Conservation (phyloP, 92 coral and sea anemone species). For the Porites divaricata region DNA sequence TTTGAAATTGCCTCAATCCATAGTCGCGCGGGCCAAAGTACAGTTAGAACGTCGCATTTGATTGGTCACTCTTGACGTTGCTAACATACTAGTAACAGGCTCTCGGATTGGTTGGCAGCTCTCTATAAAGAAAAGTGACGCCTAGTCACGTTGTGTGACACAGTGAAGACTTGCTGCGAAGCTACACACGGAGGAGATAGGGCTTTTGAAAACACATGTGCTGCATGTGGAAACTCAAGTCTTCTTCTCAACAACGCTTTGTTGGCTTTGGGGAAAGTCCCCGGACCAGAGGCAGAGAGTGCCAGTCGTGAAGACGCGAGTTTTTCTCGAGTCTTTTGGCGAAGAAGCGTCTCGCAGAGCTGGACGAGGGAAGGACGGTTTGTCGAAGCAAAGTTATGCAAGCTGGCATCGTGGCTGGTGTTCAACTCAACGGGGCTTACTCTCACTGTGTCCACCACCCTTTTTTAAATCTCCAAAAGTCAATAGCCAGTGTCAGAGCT, state of each 20-base stretch:
- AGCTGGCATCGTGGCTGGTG: slow-evolving; percentile 70
- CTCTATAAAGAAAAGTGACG: not conserved
- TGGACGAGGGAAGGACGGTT: slow-evolving; percentile 78
- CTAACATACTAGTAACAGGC: not conserved
- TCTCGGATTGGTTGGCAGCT: slow-evolving; percentile 18
- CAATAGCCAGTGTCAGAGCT: slow-evolving; percentile 64
- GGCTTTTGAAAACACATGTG: slow-evolving; percentile 24
- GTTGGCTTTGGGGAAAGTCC: slow-evolving; percentile 99
- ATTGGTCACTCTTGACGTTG: not conserved
- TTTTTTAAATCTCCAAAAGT: slow-evolving; percentile 95
- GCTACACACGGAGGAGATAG: slow-evolving; percentile 82
- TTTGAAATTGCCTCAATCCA: too few relatives aligned
- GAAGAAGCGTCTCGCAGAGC: slow-evolving; percentile 90
- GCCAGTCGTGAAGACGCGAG: slow-evolving; percentile 91
- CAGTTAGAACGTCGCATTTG: not conserved
- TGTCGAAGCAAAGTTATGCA: slow-evolving; percentile 99
- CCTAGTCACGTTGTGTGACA: slow-evolving; percentile 62
- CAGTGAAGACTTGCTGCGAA: slow-evolving; percentile 99
- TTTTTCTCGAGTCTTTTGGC: slow-evolving; percentile 77
- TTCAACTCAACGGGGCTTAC: slow-evolving; percentile 99
- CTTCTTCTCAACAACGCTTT: slow-evolving; percentile 84
- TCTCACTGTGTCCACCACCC: slow-evolving; percentile 97
- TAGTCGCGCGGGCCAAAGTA: too few relatives aligned
- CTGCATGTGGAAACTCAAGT: slow-evolving; percentile 27
- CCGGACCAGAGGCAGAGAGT: slow-evolving; percentile 99